Percentiles rank a stretch among this genome's conserved stretches.
These are phyloP conservation scores for Rhizomys pruinosus DNA, from an alignment of 2,113 vertebrate genomes.

Conservation along the genomic window DNA sequence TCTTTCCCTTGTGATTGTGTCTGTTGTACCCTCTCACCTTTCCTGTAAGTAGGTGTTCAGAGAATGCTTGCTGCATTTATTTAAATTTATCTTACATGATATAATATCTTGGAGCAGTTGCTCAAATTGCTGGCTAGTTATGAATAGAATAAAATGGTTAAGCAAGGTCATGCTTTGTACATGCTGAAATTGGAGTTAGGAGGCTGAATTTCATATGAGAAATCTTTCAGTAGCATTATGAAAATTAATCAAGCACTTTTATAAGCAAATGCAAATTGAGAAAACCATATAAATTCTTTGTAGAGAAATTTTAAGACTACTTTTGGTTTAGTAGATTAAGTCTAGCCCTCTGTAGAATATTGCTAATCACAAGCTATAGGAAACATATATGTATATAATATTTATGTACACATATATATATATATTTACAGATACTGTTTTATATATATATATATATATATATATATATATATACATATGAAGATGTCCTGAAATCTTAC, in stretches of 20 bases:
- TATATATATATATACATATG: not conserved
- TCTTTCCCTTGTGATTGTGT: not conserved
- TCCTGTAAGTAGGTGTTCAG: not conserved
- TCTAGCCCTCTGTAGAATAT: not conserved
- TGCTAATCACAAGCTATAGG: not conserved
- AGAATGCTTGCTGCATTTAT: not conserved
- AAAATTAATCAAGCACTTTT: constrained; percentile 53
- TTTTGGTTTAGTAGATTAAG: not conserved
- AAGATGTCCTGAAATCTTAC: not conserved
- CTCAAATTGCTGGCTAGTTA: constrained; percentile 36
- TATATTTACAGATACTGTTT: not conserved
- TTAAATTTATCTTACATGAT: not conserved
- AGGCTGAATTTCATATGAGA: constrained; percentile 63
- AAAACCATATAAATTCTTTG: constrained; percentile 14
- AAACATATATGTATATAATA: not conserved
- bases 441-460: not conserved
- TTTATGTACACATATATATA: not conserved
- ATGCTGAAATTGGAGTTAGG: constrained; percentile 27
- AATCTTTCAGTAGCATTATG: constrained; percentile 31
- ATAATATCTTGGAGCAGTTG: not conserved
- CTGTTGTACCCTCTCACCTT: not conserved
- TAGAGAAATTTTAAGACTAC: not conserved
- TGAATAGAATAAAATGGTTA: constrained; percentile 1
- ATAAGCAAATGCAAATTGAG: constrained; percentile 48
- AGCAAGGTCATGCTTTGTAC: not conserved